These are phyloP conservation scores for Hapalemur alaotrensis DNA, from an alignment of 2,797 vertebrate genomes.

Conservation along the genomic window DNA sequence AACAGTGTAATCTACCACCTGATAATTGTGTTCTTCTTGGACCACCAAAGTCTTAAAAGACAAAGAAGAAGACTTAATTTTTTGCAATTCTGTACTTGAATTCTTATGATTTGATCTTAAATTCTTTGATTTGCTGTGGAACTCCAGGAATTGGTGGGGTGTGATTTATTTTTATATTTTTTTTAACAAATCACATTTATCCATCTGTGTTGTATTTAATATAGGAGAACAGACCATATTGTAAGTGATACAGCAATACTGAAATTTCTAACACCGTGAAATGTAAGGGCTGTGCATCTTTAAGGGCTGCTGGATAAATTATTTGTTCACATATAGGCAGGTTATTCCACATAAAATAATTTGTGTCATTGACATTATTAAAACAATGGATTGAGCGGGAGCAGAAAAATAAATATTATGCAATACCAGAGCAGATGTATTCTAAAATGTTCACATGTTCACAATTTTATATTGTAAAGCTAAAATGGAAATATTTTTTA, in stretches of 20 bases:
- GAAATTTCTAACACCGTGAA: slow-evolving; percentile 65
- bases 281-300: slow-evolving; percentile 15
- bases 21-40: slow-evolving; percentile 80
- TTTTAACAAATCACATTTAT: slow-evolving; percentile 60
- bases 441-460: slow-evolving; percentile 35
- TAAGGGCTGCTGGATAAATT: slow-evolving; percentile 55
- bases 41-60: slow-evolving; percentile 53
- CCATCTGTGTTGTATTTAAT: slow-evolving; percentile 71
- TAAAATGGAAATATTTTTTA: slow-evolving; percentile 38
- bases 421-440: not conserved
- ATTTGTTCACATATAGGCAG: slow-evolving; percentile 54
- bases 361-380: slow-evolving; percentile 20
- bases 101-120: slow-evolving; percentile 77
- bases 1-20: slow-evolving; percentile 82
- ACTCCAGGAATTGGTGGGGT: slow-evolving; percentile 49
- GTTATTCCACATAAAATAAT: slow-evolving; percentile 61
- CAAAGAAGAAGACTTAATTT: slow-evolving; percentile 50
- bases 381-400: slow-evolving; percentile 22
- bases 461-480: slow-evolving; percentile 58
- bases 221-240: slow-evolving; percentile 64
- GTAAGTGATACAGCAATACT: slow-evolving; percentile 63
- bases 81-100: slow-evolving; percentile 69
- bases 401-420: not conserved
- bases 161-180: slow-evolving; percentile 40
- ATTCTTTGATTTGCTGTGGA: slow-evolving; percentile 66